Base-by-base conservation (phyloP, 2,888 invertebrate genomes). In the Phyto melanocephala region DNA sequence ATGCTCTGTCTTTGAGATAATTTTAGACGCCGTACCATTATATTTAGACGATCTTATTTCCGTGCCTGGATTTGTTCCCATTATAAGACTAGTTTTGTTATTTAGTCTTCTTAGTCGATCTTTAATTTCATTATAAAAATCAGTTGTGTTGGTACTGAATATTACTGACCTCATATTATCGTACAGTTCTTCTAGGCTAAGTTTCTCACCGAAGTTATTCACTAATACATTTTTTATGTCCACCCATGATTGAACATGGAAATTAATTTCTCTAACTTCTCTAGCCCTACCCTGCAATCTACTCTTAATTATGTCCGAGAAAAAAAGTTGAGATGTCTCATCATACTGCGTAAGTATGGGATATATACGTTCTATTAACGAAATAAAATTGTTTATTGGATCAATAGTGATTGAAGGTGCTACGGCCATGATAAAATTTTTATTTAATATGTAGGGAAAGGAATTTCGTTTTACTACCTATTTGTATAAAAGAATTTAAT, bases 21-120 rank as follows among this genome's bases (percentile, higher is more conserved):
- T n/a, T n/a, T n/a, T n/a, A n/a, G n/a, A n/a, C n/a, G n/a, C n/a
- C n/a, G n/a, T n/a, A n/a, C n/a, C n/a, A n/a, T n/a, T n/a, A n/a
- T n/a, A n/a, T n/a, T n/a, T n/a, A n/a, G n/a, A n/a, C n/a, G n/a
- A n/a, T n/a, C 50, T 7, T 60, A 24, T 1, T 60, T 37, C n/a
- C 50, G 40, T 17, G 54, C 65, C 45, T 74, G 50, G 4, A 74
- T 65, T 13, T 74, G 74, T 33, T 74, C 63, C 10, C 63, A 63
- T 5, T 52, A 52, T 13, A 35, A 37, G 1, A 63, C 63, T 0
- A 72, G 11, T 17, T 56, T 56, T 63, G 17, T 45, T 63, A 28
- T 63, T 63, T 33, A 63, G 7, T 0, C 45, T 15, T 5, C 45
- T 45, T 15, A 63, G 17, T 6, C 15, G 42, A 63, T 63, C 15